Conservation (phyloP, 2,113 vertebrate species). For the Embiotoca jacksoni region DNA sequence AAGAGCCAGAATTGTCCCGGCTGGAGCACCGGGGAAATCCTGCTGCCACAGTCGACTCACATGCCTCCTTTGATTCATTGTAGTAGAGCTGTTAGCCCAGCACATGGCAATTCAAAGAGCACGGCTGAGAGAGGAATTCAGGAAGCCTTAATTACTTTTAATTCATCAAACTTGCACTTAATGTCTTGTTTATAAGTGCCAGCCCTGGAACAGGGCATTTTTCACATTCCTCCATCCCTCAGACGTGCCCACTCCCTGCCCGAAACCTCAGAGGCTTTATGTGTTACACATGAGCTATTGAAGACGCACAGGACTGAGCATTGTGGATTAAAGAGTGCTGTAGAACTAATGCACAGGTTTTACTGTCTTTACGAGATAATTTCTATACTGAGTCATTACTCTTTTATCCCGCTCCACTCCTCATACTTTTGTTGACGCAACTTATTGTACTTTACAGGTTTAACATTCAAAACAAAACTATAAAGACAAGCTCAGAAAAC, state of each 20-base stretch:
- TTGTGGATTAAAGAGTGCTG: background rate
- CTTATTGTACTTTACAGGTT: no score
- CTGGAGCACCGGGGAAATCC: constrained; percentile 62
- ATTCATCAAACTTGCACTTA: constrained; percentile 53
- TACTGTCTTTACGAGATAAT: no score
- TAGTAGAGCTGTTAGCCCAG: constrained; percentile 22
- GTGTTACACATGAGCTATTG: constrained; percentile 10
- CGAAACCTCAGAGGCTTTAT: constrained; percentile 2
- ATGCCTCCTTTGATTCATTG: constrained; percentile 61
- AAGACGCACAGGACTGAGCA: constrained; percentile 8
- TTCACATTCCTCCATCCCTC: constrained; percentile 63
- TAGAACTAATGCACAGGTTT: background rate
- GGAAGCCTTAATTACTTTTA: constrained; percentile 48
- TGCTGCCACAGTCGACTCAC: constrained; percentile 12
- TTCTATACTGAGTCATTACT: no score
- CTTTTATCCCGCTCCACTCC: no score
- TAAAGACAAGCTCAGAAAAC: no score
- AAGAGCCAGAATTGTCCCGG: constrained; percentile 29
- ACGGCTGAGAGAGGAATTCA: constrained; percentile 41
- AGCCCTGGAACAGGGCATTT: constrained; percentile 52
- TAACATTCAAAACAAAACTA: no score
- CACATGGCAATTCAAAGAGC: constrained; percentile 23
- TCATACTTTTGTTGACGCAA: no score
- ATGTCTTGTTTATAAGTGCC: constrained; percentile 66
- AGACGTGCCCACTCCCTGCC: constrained; percentile 35